Base-by-base conservation (phyloP, 92 coral and sea anemone genomes). In the Epizoanthus scotinus region DNA sequence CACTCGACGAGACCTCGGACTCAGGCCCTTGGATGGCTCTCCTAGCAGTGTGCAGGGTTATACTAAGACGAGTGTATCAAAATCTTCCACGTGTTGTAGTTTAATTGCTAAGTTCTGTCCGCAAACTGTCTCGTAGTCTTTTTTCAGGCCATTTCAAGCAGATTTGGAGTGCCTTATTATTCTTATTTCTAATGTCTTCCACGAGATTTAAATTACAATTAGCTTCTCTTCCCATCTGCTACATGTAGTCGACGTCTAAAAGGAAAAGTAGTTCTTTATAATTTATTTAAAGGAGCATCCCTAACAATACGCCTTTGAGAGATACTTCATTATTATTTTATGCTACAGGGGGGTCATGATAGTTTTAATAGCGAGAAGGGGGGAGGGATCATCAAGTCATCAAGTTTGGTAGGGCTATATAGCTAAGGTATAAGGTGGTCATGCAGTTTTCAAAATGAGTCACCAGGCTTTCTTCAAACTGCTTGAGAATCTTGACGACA, bases 91-190 rank as follows among this genome's bases (percentile, higher is more conserved):
- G 31, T 87, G 90, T 58, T 62, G 92, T 77, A 83, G 82, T 65
- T 66, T 88, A 17, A 86, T 87, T 79, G 59, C 94, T 14, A 86
- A 83, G 63, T 89, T 92, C 67, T 86, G 91, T 82, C 84, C 69
- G 38, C 83, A 87, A 4, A 81, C 92, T 12, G 88, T 85, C 63
- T 56, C 88, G 73, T 85, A 69, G 78, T 49, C 38, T 52, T 34
- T 27, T 53, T 15, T 53, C 10, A 72, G 42, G 31, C 22, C 54
- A 68, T n/a, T 68, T 47, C 3, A 69, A 42, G 8, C 56, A n/a
- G 27, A 44, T 47, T 44, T 69, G 26, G 44, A 69, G 18, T 15
- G 70, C n/a, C n/a, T n/a, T 5, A 9, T 47, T 47, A 14, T 64
- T 64, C 29, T 38, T 12, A 64, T 9, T 27, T 4, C 69, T 14